phyloP scores from a whole-genome alignment of 2,113 vertebrate species.

The Chauna torquata region DNA sequence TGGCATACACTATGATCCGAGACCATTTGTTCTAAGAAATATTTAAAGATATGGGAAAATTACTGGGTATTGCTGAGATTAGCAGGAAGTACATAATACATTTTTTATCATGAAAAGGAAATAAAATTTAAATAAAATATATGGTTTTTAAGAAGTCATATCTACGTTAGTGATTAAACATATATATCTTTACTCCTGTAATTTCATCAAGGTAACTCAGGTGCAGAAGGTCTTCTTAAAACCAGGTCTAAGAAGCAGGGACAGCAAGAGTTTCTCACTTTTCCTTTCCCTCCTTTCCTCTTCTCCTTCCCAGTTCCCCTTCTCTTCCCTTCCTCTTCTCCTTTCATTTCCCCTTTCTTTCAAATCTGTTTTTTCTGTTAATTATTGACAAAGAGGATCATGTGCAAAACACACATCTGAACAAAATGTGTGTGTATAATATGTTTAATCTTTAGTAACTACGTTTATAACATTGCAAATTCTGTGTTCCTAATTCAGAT shows the following conservation, averaged over 20 bases:
- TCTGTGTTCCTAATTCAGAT: not conserved
- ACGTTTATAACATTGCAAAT: not conserved
- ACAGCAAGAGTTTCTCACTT: not conserved
- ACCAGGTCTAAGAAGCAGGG: not conserved
- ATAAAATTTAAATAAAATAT: slow-evolving; percentile 89
- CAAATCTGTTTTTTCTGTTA: not conserved
- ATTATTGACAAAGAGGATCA: not conserved
- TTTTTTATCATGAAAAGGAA: slow-evolving; percentile 88
- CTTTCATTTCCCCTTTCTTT: not conserved
- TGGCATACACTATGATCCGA: not conserved
- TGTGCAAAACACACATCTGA: not conserved
- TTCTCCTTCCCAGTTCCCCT: not conserved
- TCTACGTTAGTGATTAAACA: slow-evolving; percentile 57
- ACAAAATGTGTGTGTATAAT: not conserved
- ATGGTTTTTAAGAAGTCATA: slow-evolving; percentile 75
- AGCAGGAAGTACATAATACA: slow-evolving; percentile 78
- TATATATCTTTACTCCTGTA: slow-evolving; percentile 45
- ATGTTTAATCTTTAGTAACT: not conserved
- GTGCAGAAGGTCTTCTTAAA: not conserved
- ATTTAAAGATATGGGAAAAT: slow-evolving; percentile 84
- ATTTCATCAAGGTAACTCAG: slow-evolving; percentile 36
- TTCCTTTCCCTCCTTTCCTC: not conserved
- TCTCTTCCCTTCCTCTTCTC: not conserved
- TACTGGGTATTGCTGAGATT: slow-evolving; percentile 80
- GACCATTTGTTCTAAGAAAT: slow-evolving; percentile 89